These are phyloP conservation scores for Dasysyrphus tricinctus DNA, from an alignment of 2,888 invertebrate genomes.

Conservation along the genomic window DNA sequence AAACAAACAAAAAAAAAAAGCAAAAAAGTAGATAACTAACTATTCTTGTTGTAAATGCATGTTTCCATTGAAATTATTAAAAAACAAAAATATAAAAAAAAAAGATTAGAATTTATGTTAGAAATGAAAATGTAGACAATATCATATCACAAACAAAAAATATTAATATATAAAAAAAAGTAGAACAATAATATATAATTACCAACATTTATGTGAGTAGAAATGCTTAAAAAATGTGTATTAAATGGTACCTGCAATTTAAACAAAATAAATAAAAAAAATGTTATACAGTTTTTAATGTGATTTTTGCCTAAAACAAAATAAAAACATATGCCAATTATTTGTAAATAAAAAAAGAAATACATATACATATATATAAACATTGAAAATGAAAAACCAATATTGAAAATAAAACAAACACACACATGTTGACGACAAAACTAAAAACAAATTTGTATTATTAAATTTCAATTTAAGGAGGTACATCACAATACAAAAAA, in stretches of 20 bases:
- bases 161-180: constrained; percentile 1
- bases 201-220: constrained; percentile 37
- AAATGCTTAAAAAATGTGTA: constrained; percentile 54
- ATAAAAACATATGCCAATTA: constrained; percentile 46
- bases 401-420: constrained; percentile 7
- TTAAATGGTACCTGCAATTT: constrained; percentile 68
- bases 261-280: constrained; percentile 32
- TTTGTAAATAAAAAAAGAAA: constrained; percentile 51
- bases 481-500: constrained; percentile 2
- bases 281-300: constrained; percentile 53
- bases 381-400: not conserved
- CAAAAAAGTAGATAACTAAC: constrained; percentile 3
- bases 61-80: constrained; percentile 14
- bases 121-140: constrained; percentile 60
- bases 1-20: not conserved
- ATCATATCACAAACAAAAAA: constrained; percentile 65
- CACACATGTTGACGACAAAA: constrained; percentile 50
- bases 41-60: constrained; percentile 56
- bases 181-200: constrained; percentile 43
- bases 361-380: not conserved
- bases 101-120: constrained; percentile 48
- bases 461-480: not conserved
- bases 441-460: constrained; percentile 32
- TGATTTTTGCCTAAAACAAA: constrained; percentile 57
- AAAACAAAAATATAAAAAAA: constrained; percentile 32